These are phyloP conservation scores for Thymelicus lineola DNA, from an alignment of 2,888 invertebrate species.

Conservation along the genomic window DNA sequence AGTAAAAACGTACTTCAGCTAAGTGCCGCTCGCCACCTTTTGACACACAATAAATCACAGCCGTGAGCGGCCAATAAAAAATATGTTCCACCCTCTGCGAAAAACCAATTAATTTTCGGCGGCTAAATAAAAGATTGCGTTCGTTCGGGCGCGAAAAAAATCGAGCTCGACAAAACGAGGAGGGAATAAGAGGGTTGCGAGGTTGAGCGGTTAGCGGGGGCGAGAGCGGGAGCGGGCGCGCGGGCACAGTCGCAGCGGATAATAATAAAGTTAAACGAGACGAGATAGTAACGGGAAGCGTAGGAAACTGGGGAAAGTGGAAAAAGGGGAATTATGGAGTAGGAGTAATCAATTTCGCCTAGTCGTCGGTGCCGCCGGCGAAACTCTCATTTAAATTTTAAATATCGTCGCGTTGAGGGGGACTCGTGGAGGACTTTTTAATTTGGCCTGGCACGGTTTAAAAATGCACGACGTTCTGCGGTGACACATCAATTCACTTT, in stretches of 20 bases:
- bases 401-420: constrained; percentile 76
- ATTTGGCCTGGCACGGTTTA: constrained; percentile 78
- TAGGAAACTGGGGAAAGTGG: constrained; percentile 74
- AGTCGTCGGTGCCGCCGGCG: constrained; percentile 76
- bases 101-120: constrained; percentile 85
- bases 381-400: constrained; percentile 83
- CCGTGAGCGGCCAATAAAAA: constrained; percentile 83
- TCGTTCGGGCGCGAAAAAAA: constrained; percentile 75
- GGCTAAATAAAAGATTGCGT: constrained; percentile 80
- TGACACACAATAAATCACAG: constrained; percentile 84
- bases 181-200: constrained; percentile 40
- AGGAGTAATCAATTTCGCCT: constrained; percentile 85
- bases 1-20: constrained; percentile 74
- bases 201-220: constrained; percentile 43
- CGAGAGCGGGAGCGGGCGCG: constrained; percentile 43
- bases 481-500: constrained; percentile 82
- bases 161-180: constrained; percentile 46
- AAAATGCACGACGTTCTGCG: constrained; percentile 80
- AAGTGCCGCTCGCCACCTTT: constrained; percentile 84
- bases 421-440: constrained; percentile 80
- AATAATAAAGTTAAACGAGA: constrained; percentile 81
- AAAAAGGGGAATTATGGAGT: constrained; percentile 84
- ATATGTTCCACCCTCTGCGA: constrained; percentile 84
- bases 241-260: constrained; percentile 52
- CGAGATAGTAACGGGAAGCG: constrained; percentile 73